Percentiles rank a stretch among this genome's conserved stretches.
phyloP scores from a whole-genome alignment of 2,888 invertebrate genomes.

The Dorcus hopei region DNA sequence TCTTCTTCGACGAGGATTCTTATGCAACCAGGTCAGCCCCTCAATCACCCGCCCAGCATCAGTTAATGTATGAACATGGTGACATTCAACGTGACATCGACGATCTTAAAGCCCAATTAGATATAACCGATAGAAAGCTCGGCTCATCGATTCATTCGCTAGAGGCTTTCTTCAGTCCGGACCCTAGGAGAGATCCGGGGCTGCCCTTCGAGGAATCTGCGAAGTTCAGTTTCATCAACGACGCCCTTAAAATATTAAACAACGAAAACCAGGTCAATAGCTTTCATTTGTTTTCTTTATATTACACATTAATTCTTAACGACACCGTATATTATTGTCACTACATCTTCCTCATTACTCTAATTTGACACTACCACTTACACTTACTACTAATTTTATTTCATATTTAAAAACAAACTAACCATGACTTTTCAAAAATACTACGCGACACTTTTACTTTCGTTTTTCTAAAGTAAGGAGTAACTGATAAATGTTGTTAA shows the following conservation, averaged over 20 bases:
- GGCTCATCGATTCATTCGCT: conserved; percentile 99
- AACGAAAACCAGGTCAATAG: conserved; percentile 88
- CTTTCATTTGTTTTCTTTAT: conserved; percentile 4
- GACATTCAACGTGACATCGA: conserved; percentile 92
- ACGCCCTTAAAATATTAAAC: conserved; percentile 93
- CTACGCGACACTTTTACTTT: too few species aligned
- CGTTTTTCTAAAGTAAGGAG: too few species aligned
- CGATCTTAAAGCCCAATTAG: conserved; percentile 90
- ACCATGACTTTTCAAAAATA: too few species aligned
- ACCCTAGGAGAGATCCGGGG: conserved; percentile 96
- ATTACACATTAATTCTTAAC: too few species aligned
- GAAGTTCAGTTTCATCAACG: conserved; percentile 93
- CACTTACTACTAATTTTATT: too few species aligned
- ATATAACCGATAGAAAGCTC: conserved; percentile 93
- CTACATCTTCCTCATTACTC: too few species aligned
- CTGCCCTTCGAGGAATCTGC: conserved; percentile 96
- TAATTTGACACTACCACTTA: too few species aligned
- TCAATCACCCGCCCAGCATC: conserved; percentile 67
- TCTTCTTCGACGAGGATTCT: conserved; percentile 62
- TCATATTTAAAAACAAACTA: too few species aligned
- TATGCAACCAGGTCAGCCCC: conserved; percentile 58
- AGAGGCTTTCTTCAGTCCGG: conserved; percentile 99
- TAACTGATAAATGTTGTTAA: too few species aligned
- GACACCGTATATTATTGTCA: too few species aligned
- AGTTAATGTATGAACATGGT: conserved; percentile 56